Percentiles rank a stretch among this genome's conserved stretches.
Evolutionary conservation across 2,797 vertebrate species (phyloP).

Genomic region (Pempheris klunzingeri): DNA sequence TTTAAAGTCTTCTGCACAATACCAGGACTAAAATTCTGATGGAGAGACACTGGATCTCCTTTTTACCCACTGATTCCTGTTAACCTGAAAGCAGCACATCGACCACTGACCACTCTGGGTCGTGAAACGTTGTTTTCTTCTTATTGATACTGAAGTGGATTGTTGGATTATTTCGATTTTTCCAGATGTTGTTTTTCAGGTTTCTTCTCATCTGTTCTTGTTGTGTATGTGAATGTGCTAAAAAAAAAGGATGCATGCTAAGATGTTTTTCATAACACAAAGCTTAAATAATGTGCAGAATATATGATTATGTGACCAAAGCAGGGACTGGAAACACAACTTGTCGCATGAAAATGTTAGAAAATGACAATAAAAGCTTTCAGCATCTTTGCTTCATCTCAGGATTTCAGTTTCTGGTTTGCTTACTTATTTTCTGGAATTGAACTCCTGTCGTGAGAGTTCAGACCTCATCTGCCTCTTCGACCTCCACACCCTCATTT

Average conservation of each 20-base stretch:
- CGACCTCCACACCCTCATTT: constrained; percentile 24
- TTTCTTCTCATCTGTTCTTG: neutral
- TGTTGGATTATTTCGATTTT: no score
- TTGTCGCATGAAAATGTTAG: neutral
- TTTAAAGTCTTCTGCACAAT: no score
- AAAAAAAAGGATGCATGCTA: neutral
- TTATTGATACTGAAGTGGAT: neutral
- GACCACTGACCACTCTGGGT: no score
- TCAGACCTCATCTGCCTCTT: neutral
- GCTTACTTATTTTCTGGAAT: constrained; percentile 1
- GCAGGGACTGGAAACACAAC: neutral
- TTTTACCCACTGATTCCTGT: neutral
- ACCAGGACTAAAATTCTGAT: no score
- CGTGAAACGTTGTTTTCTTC: no score
- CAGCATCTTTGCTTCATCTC: neutral
- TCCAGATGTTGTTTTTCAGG: neutral
- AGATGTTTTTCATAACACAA: neutral
- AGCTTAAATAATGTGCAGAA: neutral
- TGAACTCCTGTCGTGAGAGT: neutral
- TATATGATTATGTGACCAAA: neutral
- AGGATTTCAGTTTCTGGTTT: neutral
- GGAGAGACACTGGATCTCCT: no score
- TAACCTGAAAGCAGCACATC: neutral
- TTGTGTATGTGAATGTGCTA: no score
- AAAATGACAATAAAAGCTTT: neutral